Conservation (phyloP, 2,797 vertebrate genomes). For the Lepus oiostolus region DNA sequence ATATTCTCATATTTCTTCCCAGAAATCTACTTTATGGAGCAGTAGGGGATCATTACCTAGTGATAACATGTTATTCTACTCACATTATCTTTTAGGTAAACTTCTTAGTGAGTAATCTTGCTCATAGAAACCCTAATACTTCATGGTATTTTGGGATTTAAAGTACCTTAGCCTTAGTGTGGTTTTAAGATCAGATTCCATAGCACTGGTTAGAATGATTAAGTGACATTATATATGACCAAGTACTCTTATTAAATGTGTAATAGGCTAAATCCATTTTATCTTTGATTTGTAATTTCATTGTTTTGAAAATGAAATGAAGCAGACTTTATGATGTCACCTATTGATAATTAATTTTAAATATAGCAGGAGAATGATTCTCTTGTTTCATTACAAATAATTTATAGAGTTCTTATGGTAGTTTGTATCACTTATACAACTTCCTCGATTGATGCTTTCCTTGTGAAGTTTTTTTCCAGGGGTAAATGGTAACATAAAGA, state of each 20-base stretch:
- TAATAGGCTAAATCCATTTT: not conserved
- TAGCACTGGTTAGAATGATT: not conserved
- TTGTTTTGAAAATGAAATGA: constrained; percentile 49
- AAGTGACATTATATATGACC: not conserved
- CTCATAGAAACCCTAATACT: not conserved
- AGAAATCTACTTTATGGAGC: not conserved
- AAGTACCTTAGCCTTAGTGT: not conserved
- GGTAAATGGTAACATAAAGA: not conserved
- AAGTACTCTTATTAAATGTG: not conserved
- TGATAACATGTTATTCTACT: constrained; percentile 23
- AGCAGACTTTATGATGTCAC: constrained; percentile 16
- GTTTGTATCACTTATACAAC: not conserved
- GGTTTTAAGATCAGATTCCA: not conserved
- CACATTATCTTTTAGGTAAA: constrained; percentile 35
- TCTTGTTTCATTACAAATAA: constrained; percentile 47
- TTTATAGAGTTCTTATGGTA: constrained; percentile 23
- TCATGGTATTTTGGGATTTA: constrained; percentile 30
- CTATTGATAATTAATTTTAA: constrained; percentile 57
- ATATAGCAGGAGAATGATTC: not conserved
- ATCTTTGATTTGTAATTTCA: constrained; percentile 34
- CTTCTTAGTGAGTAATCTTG: constrained; percentile 25
- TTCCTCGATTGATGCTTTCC: constrained; percentile 7
- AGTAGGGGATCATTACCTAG: not conserved
- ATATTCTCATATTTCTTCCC: not conserved
- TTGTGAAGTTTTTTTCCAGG: not conserved